These are phyloP conservation scores for Leucophora obtusa DNA, from an alignment of 2,888 invertebrate genomes.

Conservation along the genomic window DNA sequence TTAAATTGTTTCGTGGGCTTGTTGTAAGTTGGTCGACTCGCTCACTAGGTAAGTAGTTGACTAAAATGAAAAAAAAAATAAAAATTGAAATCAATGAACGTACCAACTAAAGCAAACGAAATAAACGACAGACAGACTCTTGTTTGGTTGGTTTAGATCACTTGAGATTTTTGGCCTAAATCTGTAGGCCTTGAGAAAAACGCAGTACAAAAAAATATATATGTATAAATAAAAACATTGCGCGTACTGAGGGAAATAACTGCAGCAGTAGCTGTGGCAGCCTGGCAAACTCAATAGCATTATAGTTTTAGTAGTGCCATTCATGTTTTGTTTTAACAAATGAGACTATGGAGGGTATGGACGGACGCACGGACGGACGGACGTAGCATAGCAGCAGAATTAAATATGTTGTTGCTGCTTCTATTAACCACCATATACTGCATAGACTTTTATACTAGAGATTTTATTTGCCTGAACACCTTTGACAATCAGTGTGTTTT, in stretches of 20 bases:
- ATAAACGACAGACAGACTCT: conserved; percentile 51
- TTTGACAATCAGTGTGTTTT: conserved; percentile 67
- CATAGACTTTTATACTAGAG: conserved; percentile 38
- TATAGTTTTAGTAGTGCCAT: conserved; percentile 31
- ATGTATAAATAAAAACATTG: conserved; percentile 38
- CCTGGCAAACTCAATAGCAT: conserved; percentile 3
- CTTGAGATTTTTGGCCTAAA: conserved; percentile 69
- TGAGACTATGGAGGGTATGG: conserved; percentile 20
- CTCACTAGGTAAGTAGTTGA: conserved; percentile 58
- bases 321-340: conserved; percentile 46
- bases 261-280: conserved; percentile 43
- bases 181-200: conserved; percentile 69
- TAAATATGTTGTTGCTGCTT: conserved; percentile 27
- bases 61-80: conserved; percentile 29
- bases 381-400: not conserved
- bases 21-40: conserved; percentile 61
- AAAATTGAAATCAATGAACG: conserved; percentile 56
- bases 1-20: conserved; percentile 55
- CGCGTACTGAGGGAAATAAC: conserved; percentile 53
- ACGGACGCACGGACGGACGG: not conserved
- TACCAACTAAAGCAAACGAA: conserved; percentile 22
- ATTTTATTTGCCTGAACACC: conserved; percentile 57
- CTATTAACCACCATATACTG: conserved; percentile 25
- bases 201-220: conserved; percentile 42
- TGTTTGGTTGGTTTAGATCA: conserved; percentile 66